These are phyloP conservation scores for Ifrita kowaldi DNA, from an alignment of 2,113 vertebrate species.

Conservation along the genomic window DNA sequence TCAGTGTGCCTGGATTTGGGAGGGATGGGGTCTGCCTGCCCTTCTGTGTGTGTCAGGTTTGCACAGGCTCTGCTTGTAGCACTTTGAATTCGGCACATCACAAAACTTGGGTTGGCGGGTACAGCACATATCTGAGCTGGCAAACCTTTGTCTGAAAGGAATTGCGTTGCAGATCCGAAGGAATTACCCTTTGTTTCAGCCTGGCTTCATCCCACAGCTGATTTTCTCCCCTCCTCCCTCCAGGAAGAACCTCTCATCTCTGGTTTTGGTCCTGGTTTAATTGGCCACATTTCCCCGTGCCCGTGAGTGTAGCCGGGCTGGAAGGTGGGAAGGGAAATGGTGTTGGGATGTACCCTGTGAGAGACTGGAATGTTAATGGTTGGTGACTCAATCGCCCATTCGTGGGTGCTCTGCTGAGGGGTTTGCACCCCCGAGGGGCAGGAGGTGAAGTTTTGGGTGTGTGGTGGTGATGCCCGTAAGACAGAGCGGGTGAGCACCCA, in stretches of 20 bases:
- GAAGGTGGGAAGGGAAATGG: not conserved
- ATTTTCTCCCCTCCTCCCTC: not conserved
- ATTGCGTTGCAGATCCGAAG: not conserved
- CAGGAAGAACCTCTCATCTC: fast-evolving
- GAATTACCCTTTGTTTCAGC: not conserved
- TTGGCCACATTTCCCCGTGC: not conserved
- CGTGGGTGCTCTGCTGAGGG: not conserved
- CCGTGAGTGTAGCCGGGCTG: fast-evolving
- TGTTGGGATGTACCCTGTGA: not conserved
- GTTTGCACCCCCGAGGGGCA: not conserved
- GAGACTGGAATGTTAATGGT: not conserved
- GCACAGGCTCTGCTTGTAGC: not conserved
- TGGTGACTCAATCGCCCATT: fast-evolving
- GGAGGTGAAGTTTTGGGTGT: not conserved
- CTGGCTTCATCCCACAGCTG: fast-evolving
- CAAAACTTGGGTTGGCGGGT: not conserved
- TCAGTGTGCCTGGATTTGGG: not conserved
- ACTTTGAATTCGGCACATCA: not conserved
- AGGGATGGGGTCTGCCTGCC: not conserved
- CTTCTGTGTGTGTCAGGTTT: not conserved
- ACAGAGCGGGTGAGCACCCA: not conserved
- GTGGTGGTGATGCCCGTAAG: fast-evolving
- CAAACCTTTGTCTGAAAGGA: not conserved
- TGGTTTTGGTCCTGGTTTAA: not conserved
- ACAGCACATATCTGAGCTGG: not conserved